phyloP scores from a whole-genome alignment of 2,797 vertebrate genomes.

The Poeciliopsis turneri region DNA sequence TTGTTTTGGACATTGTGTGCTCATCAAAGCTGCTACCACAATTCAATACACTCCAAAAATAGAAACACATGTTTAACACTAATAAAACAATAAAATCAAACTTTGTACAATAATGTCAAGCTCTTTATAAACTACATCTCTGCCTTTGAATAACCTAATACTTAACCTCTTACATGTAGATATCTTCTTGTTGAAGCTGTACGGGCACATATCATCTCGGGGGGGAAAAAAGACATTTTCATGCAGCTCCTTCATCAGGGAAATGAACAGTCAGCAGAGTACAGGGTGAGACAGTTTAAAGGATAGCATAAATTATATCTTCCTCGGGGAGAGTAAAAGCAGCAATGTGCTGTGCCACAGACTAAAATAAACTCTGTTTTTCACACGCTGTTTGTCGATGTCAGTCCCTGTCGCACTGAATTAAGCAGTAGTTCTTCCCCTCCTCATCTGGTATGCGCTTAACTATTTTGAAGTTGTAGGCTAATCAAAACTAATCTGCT shows the following conservation, averaged over 20 bases:
- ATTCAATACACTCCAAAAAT: too few species aligned
- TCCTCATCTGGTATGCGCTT: conserved; percentile 11
- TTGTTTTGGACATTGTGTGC: too few species aligned
- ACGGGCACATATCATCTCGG: conserved; percentile 44
- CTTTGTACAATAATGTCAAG: not conserved
- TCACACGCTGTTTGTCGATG: conserved; percentile 32
- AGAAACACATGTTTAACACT: too few species aligned
- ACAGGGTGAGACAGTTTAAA: conserved; percentile 52
- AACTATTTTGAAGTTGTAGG: not conserved
- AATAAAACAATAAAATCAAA: not conserved
- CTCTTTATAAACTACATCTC: not conserved
- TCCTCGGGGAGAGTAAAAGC: conserved; percentile 49
- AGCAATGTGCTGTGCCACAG: conserved; percentile 39
- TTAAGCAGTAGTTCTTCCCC: conserved; percentile 2
- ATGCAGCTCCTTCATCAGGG: conserved; percentile 47
- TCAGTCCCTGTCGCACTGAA: conserved; percentile 17
- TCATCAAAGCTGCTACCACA: too few species aligned
- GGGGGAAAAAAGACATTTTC: conserved; percentile 43
- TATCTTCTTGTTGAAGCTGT: conserved; percentile 25
- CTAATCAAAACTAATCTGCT: not conserved
- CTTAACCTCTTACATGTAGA: conserved; percentile 36
- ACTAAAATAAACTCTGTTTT: conserved; percentile 65
- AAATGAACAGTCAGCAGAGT: conserved; percentile 59
- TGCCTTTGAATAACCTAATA: conserved; percentile 23
- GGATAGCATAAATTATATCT: conserved; percentile 67